Conservation (phyloP, 2,113 vertebrate genomes). For the Lagopus muta region DNA sequence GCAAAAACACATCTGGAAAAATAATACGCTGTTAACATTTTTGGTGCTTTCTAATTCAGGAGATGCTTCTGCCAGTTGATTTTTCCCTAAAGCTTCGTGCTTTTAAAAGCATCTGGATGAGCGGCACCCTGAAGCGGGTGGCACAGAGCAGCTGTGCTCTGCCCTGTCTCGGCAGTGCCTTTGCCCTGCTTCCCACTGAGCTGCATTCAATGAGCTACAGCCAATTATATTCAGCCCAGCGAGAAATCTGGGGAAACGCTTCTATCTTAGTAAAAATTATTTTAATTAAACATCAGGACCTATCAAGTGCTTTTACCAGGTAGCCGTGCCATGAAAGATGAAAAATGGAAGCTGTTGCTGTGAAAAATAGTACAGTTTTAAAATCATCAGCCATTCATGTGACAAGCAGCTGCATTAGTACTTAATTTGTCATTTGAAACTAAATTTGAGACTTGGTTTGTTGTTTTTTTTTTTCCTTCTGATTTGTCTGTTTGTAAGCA, state of each 20-base stretch:
- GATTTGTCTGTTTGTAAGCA: neutral
- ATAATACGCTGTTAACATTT: neutral
- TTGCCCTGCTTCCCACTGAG: neutral
- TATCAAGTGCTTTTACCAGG: neutral
- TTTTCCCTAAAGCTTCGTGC: neutral
- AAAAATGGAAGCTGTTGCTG: neutral
- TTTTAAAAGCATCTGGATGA: neutral
- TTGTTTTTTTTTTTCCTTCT: neutral
- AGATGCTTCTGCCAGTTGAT: neutral
- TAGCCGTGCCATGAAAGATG: neutral
- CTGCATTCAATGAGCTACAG: neutral
- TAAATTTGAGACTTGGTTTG: neutral
- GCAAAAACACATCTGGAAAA: neutral
- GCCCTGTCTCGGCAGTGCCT: neutral
- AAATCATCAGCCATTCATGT: neutral
- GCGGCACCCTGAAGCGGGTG: neutral
- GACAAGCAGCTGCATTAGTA: neutral
- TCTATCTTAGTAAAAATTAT: neutral
- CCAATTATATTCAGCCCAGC: neutral
- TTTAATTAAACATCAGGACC: neutral
- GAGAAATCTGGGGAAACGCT: neutral
- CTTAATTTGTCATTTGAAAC: neutral
- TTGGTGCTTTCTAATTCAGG: neutral
- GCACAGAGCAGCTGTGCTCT: neutral
- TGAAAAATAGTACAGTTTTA: neutral